phyloP scores from a whole-genome alignment of 2,113 vertebrate genomes.

The Fulica atra region DNA sequence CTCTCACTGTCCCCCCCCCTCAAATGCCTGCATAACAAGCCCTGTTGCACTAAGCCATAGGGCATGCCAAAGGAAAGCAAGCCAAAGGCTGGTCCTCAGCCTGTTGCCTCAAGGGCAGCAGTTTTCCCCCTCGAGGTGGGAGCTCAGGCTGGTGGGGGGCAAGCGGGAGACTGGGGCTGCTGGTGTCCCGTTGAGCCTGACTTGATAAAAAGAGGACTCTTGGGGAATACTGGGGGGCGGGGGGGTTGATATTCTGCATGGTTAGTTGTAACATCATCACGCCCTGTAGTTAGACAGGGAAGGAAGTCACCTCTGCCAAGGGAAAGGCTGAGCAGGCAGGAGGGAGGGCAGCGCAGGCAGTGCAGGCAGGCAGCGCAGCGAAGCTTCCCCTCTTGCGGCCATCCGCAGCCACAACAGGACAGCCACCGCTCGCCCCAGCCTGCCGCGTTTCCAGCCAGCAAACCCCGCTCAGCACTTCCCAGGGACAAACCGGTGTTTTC shows the following conservation, averaged over 20 bases:
- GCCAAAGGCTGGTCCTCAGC: neutral
- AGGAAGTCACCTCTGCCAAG: accelerated
- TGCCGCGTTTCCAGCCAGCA: neutral
- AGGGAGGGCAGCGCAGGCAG: neutral
- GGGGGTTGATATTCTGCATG: no score
- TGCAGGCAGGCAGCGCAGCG: neutral
- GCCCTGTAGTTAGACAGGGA: neutral
- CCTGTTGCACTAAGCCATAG: accelerated
- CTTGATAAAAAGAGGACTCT: neutral
- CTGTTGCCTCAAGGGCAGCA: accelerated
- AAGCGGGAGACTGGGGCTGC: neutral
- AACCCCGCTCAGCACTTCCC: no score
- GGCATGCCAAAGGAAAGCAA: neutral
- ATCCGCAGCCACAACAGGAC: neutral
- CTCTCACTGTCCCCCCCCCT: neutral
- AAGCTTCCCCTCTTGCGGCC: constrained; percentile 61
- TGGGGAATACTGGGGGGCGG: accelerated
- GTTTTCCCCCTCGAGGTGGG: accelerated
- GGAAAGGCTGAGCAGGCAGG: neutral
- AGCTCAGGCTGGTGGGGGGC: neutral
- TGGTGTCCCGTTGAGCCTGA: neutral
- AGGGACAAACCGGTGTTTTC: neutral
- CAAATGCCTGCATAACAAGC: accelerated
- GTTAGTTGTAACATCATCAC: accelerated
- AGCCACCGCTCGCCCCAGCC: neutral